Conservation (phyloP, 2,113 vertebrate species). For the Channa argus region DNA sequence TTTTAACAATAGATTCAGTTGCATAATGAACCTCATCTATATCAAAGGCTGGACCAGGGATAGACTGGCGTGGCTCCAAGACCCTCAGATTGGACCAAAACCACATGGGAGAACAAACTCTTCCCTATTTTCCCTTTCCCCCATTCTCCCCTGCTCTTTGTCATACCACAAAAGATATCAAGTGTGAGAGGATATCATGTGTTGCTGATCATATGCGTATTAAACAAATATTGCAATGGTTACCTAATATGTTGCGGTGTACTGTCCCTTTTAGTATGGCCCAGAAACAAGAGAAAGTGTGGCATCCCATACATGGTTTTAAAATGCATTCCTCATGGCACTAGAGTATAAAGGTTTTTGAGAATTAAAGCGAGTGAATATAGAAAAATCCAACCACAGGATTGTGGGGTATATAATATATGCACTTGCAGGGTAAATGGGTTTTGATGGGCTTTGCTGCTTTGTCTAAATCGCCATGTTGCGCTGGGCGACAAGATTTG, state of each 20-base stretch:
- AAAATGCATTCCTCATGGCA: slow-evolving; percentile 64
- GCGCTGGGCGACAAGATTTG: slow-evolving; percentile 67
- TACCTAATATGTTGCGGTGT: slow-evolving; percentile 75
- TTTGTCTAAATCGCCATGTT: slow-evolving; percentile 69
- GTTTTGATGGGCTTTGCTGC: slow-evolving; percentile 62
- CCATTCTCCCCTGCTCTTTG: slow-evolving; percentile 68
- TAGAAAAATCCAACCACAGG: slow-evolving; percentile 18
- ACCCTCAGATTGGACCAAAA: slow-evolving; percentile 74
- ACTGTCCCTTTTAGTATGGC: slow-evolving; percentile 42
- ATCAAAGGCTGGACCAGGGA: slow-evolving; percentile 76
- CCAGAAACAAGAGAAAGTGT: slow-evolving; percentile 50
- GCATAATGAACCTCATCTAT: slow-evolving; percentile 81
- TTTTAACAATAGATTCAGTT: slow-evolving; percentile 81
- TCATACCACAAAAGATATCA: slow-evolving; percentile 74
- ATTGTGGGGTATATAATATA: slow-evolving; percentile 52
- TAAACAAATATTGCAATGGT: slow-evolving; percentile 70
- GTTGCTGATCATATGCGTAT: slow-evolving; percentile 80
- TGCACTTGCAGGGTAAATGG: slow-evolving; percentile 55
- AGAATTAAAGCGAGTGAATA: slow-evolving; percentile 11
- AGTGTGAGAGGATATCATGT: slow-evolving; percentile 79
- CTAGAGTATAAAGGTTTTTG: slow-evolving; percentile 13
- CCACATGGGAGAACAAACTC: slow-evolving; percentile 80
- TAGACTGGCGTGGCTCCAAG: slow-evolving; percentile 75
- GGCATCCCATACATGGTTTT: slow-evolving; percentile 55
- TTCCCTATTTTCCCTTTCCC: slow-evolving; percentile 47